These are phyloP conservation scores for Cremastobaeus sp. DNA, from an alignment of 2,888 invertebrate species.

Conservation along the genomic window DNA sequence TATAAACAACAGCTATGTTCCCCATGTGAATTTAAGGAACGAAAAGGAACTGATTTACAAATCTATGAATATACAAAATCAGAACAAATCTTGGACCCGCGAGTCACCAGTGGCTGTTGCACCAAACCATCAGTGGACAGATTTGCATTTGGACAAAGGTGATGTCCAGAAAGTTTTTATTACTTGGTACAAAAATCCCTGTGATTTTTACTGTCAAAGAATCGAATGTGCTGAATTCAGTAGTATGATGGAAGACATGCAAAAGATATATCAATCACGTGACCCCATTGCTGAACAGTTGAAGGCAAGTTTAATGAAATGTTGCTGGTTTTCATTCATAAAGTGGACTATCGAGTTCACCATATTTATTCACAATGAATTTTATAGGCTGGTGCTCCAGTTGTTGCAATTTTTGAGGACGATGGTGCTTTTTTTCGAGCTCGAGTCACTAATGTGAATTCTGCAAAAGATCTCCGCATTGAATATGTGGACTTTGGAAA, in stretches of 20 bases:
- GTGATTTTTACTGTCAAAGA: slow-evolving; percentile 85
- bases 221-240: slow-evolving; percentile 80
- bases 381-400: slow-evolving; percentile 82
- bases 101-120: too few relatives aligned
- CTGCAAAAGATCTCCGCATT: slow-evolving; percentile 81
- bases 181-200: slow-evolving; percentile 88
- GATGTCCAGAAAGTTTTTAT: slow-evolving; percentile 82
- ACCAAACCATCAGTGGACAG: too few relatives aligned
- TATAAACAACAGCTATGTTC: slow-evolving; percentile 69
- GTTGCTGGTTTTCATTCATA: too few relatives aligned
- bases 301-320: slow-evolving; percentile 64
- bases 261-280: slow-evolving; percentile 82
- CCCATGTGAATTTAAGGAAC: slow-evolving; percentile 63
- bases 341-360: too few relatives aligned
- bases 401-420: slow-evolving; percentile 85
- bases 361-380: not conserved
- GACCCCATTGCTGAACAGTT: slow-evolving; percentile 64
- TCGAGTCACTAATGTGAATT: slow-evolving; percentile 81
- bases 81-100: too few relatives aligned
- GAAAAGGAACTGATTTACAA: slow-evolving; percentile 65
- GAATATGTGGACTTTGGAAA: slow-evolving; percentile 89
- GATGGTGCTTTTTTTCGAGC: slow-evolving; percentile 87
- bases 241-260: slow-evolving; percentile 85
- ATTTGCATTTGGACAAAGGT: slow-evolving; percentile 78
- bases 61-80: too few relatives aligned